Evolutionary conservation across 64 coral and sea anemone genomes (phyloP).

Genomic region (Stylophora pistillata): DNA sequence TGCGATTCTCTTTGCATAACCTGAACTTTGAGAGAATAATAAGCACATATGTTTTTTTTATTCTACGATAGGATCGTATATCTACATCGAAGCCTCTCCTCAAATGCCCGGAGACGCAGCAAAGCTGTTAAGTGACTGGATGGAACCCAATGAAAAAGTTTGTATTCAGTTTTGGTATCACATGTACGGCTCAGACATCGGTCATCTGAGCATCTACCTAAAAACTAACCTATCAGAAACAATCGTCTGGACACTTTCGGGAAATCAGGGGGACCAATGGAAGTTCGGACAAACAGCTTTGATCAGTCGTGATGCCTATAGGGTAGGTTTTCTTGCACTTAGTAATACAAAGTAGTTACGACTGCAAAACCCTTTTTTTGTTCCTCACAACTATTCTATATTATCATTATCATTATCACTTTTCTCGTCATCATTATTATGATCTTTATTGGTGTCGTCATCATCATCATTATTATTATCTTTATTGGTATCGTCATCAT

Average conservation of each 20-base stretch:
- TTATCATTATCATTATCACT: too few relatives aligned
- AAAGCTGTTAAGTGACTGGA: conserved; percentile 25
- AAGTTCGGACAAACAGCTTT: conserved; percentile 28
- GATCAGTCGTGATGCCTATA: neutral
- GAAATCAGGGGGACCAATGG: conserved; percentile 17
- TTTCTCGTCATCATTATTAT: too few relatives aligned
- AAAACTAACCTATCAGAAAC: conserved; percentile 28
- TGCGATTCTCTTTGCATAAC: too few relatives aligned
- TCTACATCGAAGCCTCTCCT: conserved; percentile 24
- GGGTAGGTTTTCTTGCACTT: neutral
- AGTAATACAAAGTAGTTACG: too few relatives aligned
- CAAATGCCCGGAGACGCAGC: neutral
- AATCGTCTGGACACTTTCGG: conserved; percentile 4
- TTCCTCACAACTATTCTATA: too few relatives aligned
- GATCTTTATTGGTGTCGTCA: too few relatives aligned
- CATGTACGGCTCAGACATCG: conserved; percentile 39
- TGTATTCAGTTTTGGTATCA: conserved; percentile 60
- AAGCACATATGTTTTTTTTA: neutral
- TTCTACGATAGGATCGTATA: conserved; percentile 5
- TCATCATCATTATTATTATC: neutral
- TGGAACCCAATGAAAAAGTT: neutral
- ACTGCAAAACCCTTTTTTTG: too few relatives aligned
- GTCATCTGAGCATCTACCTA: conserved; percentile 1
- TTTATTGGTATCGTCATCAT: neutral
- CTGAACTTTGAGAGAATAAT: too few relatives aligned